Percentiles rank a stretch among this genome's conserved stretches.
Evolutionary conservation across 2,888 invertebrate genomes (phyloP).

Genomic region (Odontocolon sp.): DNA sequence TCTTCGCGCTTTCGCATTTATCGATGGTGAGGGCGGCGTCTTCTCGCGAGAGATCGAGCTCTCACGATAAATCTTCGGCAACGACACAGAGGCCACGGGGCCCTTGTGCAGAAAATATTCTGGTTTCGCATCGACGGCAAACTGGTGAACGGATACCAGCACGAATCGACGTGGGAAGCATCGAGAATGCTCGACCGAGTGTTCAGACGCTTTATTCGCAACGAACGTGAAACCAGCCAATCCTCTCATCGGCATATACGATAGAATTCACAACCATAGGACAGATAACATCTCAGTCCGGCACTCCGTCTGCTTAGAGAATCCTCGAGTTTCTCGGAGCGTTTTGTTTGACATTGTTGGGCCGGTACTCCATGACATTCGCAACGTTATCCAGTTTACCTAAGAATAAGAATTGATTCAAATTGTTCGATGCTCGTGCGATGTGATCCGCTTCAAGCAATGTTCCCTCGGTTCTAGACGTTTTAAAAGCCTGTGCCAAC

Average conservation of each 20-base stretch:
- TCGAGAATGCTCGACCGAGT: conserved; percentile 35
- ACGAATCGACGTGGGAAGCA: conserved; percentile 55
- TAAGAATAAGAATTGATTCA: no score
- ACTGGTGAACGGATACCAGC: background rate
- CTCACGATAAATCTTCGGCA: conserved; percentile 56
- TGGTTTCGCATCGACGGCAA: conserved; percentile 41
- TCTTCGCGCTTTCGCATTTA: conserved; percentile 42
- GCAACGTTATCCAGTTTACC: conserved; percentile 2
- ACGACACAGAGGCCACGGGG: conserved; percentile 16
- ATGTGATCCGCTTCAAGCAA: no score
- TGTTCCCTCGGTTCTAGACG: no score
- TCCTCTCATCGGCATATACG: conserved; percentile 11
- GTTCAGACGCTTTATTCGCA: conserved; percentile 14
- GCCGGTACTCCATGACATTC: conserved; percentile 7
- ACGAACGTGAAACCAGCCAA: conserved; percentile 4
- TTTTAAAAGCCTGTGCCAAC: no score
- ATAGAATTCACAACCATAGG: conserved; percentile 3
- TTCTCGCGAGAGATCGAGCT: conserved; percentile 46
- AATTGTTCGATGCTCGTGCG: no score
- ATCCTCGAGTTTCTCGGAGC: conserved; percentile 14
- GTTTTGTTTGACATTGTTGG: background rate
- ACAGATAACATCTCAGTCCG: conserved; percentile 30
- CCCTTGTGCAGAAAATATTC: conserved; percentile 23
- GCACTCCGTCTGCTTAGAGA: conserved; percentile 19
- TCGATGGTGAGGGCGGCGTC: conserved; percentile 43